These are phyloP conservation scores for Callithrix jacchus DNA, from an alignment of 2,113 vertebrate species.

Conservation along the genomic window DNA sequence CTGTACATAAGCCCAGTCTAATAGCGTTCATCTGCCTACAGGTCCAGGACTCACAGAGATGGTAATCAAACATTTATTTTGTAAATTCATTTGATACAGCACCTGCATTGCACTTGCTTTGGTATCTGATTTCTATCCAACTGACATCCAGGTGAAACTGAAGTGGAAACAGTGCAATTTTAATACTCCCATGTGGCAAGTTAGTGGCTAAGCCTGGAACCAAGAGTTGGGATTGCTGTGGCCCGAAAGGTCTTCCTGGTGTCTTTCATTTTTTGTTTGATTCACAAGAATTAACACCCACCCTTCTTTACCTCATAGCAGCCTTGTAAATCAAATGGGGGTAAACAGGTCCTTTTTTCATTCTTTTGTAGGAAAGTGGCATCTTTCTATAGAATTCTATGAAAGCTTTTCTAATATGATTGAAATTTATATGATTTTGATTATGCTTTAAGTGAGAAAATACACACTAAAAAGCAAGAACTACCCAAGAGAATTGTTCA, in stretches of 20 bases:
- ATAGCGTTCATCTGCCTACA: not conserved
- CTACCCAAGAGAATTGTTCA: too few relatives aligned
- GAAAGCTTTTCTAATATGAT: not conserved
- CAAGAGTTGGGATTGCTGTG: not conserved
- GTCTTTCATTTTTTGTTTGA: not conserved
- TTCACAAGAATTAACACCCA: not conserved
- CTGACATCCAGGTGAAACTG: too few relatives aligned
- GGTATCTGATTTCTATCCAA: not conserved
- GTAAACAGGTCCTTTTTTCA: not conserved
- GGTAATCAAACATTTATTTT: not conserved
- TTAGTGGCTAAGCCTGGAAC: not conserved
- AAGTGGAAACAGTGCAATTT: rapidly evolving
- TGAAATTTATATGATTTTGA: not conserved
- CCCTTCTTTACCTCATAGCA: not conserved
- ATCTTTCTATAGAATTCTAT: not conserved
- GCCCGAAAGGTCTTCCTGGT: not conserved
- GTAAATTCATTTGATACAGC: too few relatives aligned
- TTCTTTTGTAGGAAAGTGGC: not conserved
- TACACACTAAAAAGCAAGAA: too few relatives aligned
- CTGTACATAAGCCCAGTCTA: too few relatives aligned
- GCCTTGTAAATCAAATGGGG: not conserved
- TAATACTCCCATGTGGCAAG: too few relatives aligned
- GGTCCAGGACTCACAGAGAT: not conserved
- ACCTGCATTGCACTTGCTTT: not conserved
- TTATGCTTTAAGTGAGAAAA: not conserved